Conservation (phyloP, 2,888 invertebrate species). For the Megalurothrips usitatus region DNA sequence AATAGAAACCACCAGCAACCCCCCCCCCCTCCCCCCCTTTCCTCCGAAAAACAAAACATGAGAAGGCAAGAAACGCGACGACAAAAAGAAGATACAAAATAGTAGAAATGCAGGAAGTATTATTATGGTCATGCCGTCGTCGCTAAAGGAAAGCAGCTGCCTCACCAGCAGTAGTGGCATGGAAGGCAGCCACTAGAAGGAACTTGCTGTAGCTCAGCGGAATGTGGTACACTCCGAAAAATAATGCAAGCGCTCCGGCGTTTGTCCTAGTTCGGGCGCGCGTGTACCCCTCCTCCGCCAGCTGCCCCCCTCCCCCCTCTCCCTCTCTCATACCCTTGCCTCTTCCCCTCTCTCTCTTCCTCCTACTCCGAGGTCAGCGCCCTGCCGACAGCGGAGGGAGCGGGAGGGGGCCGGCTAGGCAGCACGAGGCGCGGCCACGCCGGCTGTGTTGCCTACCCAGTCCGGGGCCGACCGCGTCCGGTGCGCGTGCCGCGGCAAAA, state of each 20-base stretch:
- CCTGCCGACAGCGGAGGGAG: neutral
- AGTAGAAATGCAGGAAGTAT: conserved; percentile 13
- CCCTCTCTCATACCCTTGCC: no score
- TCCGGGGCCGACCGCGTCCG: neutral
- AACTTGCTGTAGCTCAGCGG: conserved; percentile 15
- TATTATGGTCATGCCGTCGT: conserved; percentile 3
- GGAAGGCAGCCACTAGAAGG: neutral
- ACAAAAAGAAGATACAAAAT: neutral
- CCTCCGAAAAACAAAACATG: neutral
- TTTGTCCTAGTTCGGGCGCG: conserved; percentile 5
- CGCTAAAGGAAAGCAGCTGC: conserved; percentile 19
- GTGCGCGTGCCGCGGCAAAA: no score
- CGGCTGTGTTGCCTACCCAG: neutral
- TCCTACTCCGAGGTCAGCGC: no score
- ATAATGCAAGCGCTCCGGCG: neutral
- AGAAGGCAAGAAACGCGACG: neutral
- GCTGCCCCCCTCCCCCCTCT: neutral
- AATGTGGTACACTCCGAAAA: neutral
- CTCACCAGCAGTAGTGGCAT: neutral
- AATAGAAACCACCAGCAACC: no score
- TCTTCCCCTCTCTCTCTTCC: neutral
- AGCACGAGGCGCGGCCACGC: neutral
- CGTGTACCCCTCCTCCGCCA: neutral
- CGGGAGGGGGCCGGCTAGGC: neutral
- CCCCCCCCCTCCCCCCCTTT: no score